Conservation (phyloP, 2,888 invertebrate species). For the Minunthozetes semirufus region DNA sequence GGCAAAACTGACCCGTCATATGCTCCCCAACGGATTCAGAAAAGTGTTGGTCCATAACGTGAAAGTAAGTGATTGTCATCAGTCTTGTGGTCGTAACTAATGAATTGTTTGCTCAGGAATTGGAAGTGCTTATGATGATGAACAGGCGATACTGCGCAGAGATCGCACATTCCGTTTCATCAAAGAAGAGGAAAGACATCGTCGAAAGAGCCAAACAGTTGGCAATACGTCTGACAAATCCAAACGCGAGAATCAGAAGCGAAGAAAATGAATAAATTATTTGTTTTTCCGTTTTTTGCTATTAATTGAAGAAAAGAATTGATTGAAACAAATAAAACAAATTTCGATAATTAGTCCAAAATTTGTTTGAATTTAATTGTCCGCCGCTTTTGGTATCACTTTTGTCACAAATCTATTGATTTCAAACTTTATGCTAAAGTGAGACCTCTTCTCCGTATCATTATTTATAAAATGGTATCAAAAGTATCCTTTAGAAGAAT, state of each 20-base stretch:
- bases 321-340: background rate
- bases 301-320: background rate
- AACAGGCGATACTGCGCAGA: slow-evolving; percentile 95
- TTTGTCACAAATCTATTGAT: too few species aligned
- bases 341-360: too few species aligned
- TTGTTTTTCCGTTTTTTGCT: slow-evolving; percentile 19
- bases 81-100: too few species aligned
- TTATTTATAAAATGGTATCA: too few species aligned
- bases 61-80: slow-evolving; percentile 55
- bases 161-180: slow-evolving; percentile 93
- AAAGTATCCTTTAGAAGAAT: too few species aligned
- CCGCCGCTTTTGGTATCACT: too few species aligned
- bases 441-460: too few species aligned
- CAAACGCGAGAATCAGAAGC: slow-evolving; percentile 88
- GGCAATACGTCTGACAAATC: slow-evolving; percentile 90
- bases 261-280: slow-evolving; percentile 91
- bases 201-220: slow-evolving; percentile 95
- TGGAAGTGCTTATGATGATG: slow-evolving; percentile 98
- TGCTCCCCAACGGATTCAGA: slow-evolving; percentile 95
- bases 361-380: too few species aligned
- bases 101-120: slow-evolving; percentile 61
- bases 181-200: slow-evolving; percentile 92
- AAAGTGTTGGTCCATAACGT: slow-evolving; percentile 88
- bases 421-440: too few species aligned
- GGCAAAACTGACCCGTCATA: slow-evolving; percentile 85